These are phyloP conservation scores for Cariama cristata DNA, from an alignment of 2,113 vertebrate species.

Conservation along the genomic window DNA sequence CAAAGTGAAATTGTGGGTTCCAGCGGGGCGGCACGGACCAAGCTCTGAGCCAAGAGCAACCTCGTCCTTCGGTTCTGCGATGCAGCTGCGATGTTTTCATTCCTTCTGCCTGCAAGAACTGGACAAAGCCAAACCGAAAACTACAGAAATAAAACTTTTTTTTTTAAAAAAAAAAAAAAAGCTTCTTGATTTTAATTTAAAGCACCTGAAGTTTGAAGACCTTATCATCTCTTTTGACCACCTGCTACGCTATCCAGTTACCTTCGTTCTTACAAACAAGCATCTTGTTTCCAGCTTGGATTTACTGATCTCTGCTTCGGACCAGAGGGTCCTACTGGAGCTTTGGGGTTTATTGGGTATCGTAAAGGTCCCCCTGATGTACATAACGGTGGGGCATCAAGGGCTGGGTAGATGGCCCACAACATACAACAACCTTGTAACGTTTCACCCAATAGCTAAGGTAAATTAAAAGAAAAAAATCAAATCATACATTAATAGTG, in stretches of 20 bases:
- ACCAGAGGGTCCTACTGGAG: not conserved
- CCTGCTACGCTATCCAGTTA: not conserved
- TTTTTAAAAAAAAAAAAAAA: not conserved
- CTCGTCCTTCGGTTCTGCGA: fast-evolving
- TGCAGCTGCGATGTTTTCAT: not conserved
- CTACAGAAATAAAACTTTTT: not conserved
- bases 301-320: not conserved
- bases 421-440: not conserved
- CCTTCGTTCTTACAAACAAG: not conserved
- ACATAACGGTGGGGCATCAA: fast-evolving
- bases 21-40: fast-evolving
- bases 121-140: not conserved
- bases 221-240: not conserved
- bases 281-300: not conserved
- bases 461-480: not conserved
- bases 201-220: not conserved
- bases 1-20: not conserved
- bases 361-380: not conserved
- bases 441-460: not conserved
- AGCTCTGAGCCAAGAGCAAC: not conserved
- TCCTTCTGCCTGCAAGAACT: not conserved
- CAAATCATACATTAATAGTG: not conserved
- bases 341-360: not conserved
- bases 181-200: not conserved
- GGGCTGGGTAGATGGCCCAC: not conserved